Evolutionary conservation across 2,113 vertebrate species (phyloP).

Genomic region (Sprattus sprattus): DNA sequence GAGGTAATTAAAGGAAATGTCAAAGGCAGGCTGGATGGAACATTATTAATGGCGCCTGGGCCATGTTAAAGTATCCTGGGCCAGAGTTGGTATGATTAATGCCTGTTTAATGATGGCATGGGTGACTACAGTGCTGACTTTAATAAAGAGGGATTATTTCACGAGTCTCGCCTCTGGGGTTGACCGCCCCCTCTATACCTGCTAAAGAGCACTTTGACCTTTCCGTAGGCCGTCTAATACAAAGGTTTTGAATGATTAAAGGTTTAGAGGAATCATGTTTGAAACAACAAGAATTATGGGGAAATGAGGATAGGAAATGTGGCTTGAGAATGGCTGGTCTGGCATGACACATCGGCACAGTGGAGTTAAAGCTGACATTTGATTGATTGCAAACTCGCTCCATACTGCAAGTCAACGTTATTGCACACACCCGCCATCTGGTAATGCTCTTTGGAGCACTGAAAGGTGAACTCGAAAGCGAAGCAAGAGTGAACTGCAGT

Average conservation of each 20-base stretch:
- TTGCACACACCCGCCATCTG: neutral
- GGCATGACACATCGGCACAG: neutral
- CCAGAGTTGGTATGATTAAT: slow-evolving; percentile 66
- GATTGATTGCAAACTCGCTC: neutral
- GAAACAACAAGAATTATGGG: neutral
- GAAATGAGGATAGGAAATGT: neutral
- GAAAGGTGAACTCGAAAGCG: neutral
- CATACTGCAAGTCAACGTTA: neutral
- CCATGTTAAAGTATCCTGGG: slow-evolving; percentile 59
- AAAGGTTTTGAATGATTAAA: slow-evolving; percentile 38
- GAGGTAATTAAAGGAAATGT: slow-evolving; percentile 78
- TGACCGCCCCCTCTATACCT: slow-evolving; percentile 43
- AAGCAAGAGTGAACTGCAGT: neutral
- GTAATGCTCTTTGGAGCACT: neutral
- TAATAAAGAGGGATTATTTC: slow-evolving; percentile 60
- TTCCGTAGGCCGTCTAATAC: slow-evolving; percentile 48
- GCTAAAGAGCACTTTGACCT: slow-evolving; percentile 39
- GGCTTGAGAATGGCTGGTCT: neutral
- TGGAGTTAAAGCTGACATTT: neutral
- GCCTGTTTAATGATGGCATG: slow-evolving; percentile 61
- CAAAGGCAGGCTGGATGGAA: slow-evolving; percentile 68
- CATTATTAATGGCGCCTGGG: slow-evolving; percentile 66
- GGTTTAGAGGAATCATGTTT: neutral
- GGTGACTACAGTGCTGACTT: slow-evolving; percentile 47
- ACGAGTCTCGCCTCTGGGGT: slow-evolving; percentile 45